Evolutionary conservation across 2,113 vertebrate genomes (phyloP).

Genomic region (Perca schrenkii): DNA sequence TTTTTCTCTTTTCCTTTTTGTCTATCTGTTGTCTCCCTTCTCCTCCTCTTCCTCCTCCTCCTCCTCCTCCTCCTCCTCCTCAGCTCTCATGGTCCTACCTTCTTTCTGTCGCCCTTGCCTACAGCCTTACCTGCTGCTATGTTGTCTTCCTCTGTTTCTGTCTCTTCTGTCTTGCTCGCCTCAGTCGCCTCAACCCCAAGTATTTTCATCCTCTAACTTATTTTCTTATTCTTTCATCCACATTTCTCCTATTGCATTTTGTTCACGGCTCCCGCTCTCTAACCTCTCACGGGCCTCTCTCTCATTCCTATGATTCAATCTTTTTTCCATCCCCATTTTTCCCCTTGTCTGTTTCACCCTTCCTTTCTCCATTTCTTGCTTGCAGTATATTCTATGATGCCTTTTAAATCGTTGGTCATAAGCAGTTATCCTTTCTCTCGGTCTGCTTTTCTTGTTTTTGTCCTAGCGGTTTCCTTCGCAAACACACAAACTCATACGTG

Average conservation of each 20-base stretch:
- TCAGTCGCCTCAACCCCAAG: not conserved
- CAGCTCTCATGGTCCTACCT: conserved; percentile 27
- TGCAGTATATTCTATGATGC: not conserved
- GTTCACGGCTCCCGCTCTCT: not conserved
- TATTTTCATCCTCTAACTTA: conserved; percentile 7
- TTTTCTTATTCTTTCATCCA: conserved; percentile 4
- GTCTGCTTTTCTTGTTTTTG: conserved; percentile 10
- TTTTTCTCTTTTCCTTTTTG: conserved; percentile 1
- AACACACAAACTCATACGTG: not conserved
- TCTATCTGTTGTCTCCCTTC: conserved; percentile 2
- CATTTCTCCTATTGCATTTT: not conserved
- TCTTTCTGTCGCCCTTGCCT: conserved; percentile 42
- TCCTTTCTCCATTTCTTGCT: not conserved
- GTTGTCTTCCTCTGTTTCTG: conserved; percentile 37
- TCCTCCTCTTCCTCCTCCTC: conserved; percentile 7
- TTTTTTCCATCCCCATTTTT: not conserved
- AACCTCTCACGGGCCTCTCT: not conserved
- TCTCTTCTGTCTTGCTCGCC: conserved; percentile 20
- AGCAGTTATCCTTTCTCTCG: not conserved
- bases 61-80: conserved; percentile 4
- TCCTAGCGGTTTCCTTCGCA: not conserved
- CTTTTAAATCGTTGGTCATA: conserved; percentile 20
- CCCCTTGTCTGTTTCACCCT: not conserved
- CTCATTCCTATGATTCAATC: conserved; percentile 1
- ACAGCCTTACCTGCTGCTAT: conserved; percentile 2